Evolutionary conservation across 2,888 invertebrate genomes (phyloP).

Genomic region (Glyphotaelius pellucidus): DNA sequence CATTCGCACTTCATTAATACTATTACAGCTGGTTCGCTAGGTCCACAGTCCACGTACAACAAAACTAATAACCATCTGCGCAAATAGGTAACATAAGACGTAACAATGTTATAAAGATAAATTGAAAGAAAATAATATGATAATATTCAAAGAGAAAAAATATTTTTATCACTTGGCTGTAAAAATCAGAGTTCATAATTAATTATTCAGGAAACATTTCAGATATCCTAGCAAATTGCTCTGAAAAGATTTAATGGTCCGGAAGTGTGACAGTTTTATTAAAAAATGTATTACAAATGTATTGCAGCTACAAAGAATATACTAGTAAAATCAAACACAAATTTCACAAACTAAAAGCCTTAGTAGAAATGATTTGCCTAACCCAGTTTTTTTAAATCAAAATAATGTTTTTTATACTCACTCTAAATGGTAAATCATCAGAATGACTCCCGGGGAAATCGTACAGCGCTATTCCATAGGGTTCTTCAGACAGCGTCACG

Average conservation of each 20-base stretch:
- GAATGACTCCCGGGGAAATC: conserved; percentile 86
- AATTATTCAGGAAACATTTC: too few relatives aligned
- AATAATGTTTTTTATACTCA: conserved; percentile 70
- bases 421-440: conserved; percentile 89
- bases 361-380: too few relatives aligned
- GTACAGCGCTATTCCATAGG: conserved; percentile 87
- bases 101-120: not conserved
- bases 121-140: not conserved
- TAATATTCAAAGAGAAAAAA: not conserved
- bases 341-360: too few relatives aligned
- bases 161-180: too few relatives aligned
- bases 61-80: not conserved
- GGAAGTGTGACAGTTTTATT: too few relatives aligned
- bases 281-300: too few relatives aligned
- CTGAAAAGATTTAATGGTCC: too few relatives aligned
- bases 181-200: too few relatives aligned
- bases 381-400: too few relatives aligned
- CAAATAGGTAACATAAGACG: not conserved
- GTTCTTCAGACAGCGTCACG: conserved; percentile 72
- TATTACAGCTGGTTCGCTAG: not conserved
- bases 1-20: not conserved
- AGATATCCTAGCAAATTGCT: too few relatives aligned
- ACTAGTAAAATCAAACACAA: too few relatives aligned
- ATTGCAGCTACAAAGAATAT: too few relatives aligned
- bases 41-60: not conserved